Conservation (phyloP, 2,113 vertebrate species). For the Pterocles burchelli region DNA sequence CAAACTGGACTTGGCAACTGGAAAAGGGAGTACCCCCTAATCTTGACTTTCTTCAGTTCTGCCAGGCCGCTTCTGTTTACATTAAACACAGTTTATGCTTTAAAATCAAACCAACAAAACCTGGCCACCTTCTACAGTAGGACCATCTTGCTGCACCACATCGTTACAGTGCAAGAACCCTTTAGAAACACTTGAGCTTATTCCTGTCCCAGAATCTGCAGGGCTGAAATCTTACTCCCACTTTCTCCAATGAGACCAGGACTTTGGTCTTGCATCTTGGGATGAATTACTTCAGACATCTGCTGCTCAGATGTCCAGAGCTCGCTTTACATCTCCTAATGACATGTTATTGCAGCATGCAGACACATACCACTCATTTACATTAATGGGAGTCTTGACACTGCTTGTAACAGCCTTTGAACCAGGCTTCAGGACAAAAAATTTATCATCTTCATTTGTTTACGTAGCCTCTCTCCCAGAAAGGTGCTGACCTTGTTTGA, state of each 20-base stretch:
- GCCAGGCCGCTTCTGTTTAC: neutral
- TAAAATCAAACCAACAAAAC: neutral
- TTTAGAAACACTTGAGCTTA: neutral
- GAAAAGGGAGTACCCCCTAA: neutral
- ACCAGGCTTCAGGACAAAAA: neutral
- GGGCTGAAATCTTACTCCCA: neutral
- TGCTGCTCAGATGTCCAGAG: neutral
- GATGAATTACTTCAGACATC: neutral
- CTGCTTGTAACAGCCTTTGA: neutral
- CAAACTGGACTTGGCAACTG: constrained; percentile 13
- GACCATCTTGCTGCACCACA: neutral
- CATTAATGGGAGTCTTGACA: neutral
- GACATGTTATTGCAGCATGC: rapidly evolving
- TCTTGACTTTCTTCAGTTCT: neutral
- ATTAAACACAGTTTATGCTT: neutral
- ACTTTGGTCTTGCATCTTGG: neutral
- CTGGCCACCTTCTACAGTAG: neutral
- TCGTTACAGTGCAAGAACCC: neutral
- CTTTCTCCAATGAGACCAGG: neutral
- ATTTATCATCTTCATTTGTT: neutral
- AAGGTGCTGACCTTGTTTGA: neutral
- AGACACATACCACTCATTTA: neutral
- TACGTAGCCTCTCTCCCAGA: neutral
- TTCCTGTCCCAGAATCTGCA: neutral
- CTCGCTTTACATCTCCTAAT: neutral